phyloP scores from a whole-genome alignment of 2,888 invertebrate genomes.

The Megaustenia siamemsis region DNA sequence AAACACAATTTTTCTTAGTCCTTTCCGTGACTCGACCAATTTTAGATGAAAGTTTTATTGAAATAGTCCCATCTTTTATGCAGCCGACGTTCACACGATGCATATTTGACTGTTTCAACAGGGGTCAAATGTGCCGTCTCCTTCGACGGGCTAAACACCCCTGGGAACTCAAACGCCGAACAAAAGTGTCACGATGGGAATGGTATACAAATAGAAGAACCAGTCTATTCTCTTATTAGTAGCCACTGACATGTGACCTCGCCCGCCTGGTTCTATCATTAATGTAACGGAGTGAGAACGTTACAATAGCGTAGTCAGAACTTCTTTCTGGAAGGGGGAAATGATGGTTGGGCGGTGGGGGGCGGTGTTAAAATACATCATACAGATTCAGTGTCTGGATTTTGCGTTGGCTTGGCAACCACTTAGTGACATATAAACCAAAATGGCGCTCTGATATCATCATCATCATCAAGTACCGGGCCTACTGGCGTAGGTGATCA shows the following conservation, averaged over 20 bases:
- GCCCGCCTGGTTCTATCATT: not conserved
- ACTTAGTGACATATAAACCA: too few species aligned
- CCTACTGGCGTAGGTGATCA: too few species aligned
- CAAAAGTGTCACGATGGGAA: not conserved
- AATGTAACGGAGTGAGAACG: not conserved
- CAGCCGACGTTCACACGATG: not conserved
- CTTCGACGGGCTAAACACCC: not conserved
- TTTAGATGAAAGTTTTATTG: not conserved
- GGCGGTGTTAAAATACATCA: too few species aligned
- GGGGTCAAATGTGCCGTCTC: not conserved
- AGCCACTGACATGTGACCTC: not conserved
- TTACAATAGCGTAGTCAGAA: too few species aligned
- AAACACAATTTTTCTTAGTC: too few species aligned
- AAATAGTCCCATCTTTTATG: not conserved
- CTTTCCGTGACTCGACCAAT: not conserved
- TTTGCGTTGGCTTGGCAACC: too few species aligned
- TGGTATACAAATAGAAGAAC: not conserved
- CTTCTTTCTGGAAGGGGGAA: too few species aligned
- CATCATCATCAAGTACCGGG: too few species aligned
- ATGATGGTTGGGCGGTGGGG: too few species aligned
- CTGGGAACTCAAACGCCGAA: too few species aligned
- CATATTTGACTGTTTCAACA: conserved; percentile 10
- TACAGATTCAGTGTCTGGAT: too few species aligned
- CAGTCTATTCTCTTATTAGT: not conserved
- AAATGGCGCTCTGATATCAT: too few species aligned